Conservation (phyloP, 1,140 invertebrate genomes). For the Drosophila azteca region DNA sequence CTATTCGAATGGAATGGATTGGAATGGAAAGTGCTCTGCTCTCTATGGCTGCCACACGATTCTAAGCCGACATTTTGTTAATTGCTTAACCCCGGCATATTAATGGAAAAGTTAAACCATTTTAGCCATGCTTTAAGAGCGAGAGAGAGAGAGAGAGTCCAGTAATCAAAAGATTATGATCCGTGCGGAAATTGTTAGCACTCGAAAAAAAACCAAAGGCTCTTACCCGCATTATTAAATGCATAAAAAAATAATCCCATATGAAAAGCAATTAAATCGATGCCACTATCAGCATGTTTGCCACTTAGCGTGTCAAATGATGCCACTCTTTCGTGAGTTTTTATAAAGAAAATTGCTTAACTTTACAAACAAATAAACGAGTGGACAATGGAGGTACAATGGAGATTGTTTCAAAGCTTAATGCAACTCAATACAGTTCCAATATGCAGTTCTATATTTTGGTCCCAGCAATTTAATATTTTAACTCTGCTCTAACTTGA, state of each 20-base stretch:
- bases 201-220: conserved; percentile 32
- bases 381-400: too few species aligned
- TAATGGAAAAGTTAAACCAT: conserved; percentile 42
- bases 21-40: conserved; percentile 28
- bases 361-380: background rate
- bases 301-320: too few species aligned
- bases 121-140: conserved; percentile 22
- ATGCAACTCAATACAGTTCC: too few species aligned
- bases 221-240: conserved; percentile 31
- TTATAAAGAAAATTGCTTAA: background rate
- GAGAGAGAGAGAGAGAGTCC: too few species aligned
- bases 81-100: conserved; percentile 40
- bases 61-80: conserved; percentile 49
- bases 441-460: too few species aligned
- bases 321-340: too few species aligned
- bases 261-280: background rate
- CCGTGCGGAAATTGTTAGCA: background rate
- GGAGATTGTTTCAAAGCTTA: too few species aligned
- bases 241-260: conserved; percentile 5
- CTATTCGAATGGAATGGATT: conserved; percentile 14
- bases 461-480: too few species aligned
- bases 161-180: background rate
- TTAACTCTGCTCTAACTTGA: too few species aligned
- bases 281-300: too few species aligned
- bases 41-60: background rate